Evolutionary conservation across 2,888 invertebrate genomes (phyloP).

Genomic region (Lampropteryx suffumata): DNA sequence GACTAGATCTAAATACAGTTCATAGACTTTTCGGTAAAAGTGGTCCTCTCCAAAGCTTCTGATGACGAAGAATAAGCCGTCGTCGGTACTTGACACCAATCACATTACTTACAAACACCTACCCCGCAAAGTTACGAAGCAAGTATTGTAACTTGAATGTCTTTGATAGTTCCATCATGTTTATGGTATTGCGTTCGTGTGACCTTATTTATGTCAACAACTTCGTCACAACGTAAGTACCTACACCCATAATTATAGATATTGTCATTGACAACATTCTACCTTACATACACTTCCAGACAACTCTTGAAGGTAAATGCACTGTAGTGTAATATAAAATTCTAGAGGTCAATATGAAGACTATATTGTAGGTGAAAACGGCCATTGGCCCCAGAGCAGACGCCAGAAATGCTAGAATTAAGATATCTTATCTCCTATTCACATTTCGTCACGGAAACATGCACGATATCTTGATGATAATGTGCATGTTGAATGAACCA

Average conservation of each 20-base stretch:
- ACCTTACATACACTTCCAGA: conserved; percentile 2
- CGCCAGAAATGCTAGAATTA: conserved; percentile 7
- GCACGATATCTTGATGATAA: conserved; percentile 16
- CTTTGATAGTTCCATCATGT: conserved; percentile 1
- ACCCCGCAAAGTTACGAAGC: not conserved
- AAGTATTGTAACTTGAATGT: not conserved
- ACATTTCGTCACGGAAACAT: conserved; percentile 13
- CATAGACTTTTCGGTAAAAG: too few relatives aligned
- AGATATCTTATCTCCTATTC: conserved; percentile 15
- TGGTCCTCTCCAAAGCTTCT: too few relatives aligned
- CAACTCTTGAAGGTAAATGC: conserved; percentile 8
- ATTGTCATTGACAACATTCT: conserved; percentile 15
- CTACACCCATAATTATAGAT: not conserved
- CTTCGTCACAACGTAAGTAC: not conserved
- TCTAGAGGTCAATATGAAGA: conserved; percentile 7
- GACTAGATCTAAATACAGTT: too few relatives aligned
- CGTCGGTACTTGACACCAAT: too few relatives aligned
- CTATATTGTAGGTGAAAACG: conserved; percentile 7
- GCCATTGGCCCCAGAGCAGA: conserved; percentile 12
- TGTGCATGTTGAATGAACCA: conserved; percentile 17
- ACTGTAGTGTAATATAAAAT: not conserved
- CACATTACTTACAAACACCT: not conserved
- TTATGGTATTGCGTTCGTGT: conserved; percentile 4
- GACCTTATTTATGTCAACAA: conserved; percentile 5
- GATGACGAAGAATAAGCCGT: too few relatives aligned